These are phyloP conservation scores for Sebastolobus alascanus DNA, from an alignment of 2,797 vertebrate genomes.

Conservation along the genomic window DNA sequence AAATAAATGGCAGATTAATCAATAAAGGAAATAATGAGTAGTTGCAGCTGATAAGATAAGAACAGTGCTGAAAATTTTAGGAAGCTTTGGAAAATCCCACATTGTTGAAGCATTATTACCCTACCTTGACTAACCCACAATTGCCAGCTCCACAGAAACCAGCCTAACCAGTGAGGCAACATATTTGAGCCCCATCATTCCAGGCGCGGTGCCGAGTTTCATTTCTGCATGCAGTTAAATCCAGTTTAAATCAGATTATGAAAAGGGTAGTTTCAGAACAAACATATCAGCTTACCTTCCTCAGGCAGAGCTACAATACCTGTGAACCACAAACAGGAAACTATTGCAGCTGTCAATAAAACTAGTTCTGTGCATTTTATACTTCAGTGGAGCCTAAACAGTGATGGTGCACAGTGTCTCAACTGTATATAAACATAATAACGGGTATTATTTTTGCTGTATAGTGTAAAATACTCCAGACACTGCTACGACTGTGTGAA, in stretches of 20 bases:
- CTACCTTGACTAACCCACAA: background rate
- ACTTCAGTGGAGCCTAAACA: background rate
- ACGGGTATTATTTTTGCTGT: background rate
- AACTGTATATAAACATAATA: background rate
- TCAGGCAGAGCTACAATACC: background rate
- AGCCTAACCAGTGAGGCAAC: slow-evolving; percentile 37
- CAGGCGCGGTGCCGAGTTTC: background rate
- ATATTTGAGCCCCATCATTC: background rate
- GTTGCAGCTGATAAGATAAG: background rate
- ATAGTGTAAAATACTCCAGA: slow-evolving; percentile 5
- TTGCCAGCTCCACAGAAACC: slow-evolving; percentile 27
- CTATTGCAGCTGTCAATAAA: background rate
- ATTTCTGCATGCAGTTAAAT: background rate
- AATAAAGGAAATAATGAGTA: background rate
- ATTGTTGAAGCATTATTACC: background rate
- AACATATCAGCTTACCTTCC: background rate
- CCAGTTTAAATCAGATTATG: slow-evolving; percentile 15
- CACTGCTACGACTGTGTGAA: background rate
- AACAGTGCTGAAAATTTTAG: background rate
- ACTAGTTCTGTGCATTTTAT: background rate
- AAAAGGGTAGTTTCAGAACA: slow-evolving; percentile 3
- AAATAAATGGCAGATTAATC: background rate
- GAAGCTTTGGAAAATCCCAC: background rate
- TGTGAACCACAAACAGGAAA: background rate
- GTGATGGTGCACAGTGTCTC: background rate